Evolutionary conservation across 2,797 vertebrate genomes (phyloP).

Genomic region (Lagorchestes hirsutus): DNA sequence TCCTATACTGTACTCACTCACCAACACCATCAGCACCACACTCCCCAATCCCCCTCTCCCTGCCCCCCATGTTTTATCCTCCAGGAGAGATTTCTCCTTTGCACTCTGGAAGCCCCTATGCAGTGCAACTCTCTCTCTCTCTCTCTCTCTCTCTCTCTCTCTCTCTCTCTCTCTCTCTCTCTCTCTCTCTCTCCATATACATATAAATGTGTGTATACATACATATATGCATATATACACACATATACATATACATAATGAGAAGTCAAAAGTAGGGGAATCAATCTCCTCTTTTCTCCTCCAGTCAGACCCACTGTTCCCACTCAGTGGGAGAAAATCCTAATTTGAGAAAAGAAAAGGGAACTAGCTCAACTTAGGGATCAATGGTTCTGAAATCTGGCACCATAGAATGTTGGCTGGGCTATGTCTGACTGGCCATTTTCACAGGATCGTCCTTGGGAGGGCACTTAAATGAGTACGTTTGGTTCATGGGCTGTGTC

Average conservation of each 20-base stretch:
- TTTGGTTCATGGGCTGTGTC: neutral
- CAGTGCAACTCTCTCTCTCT: neutral
- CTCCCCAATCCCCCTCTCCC: neutral
- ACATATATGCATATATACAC: no score
- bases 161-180: no score
- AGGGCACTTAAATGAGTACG: neutral
- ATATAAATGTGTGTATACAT: no score
- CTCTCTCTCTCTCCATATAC: no score
- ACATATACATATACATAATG: neutral
- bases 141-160: neutral
- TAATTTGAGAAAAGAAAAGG: slow-evolving; percentile 46
- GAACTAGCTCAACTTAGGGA: slow-evolving; percentile 23
- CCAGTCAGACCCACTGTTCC: slow-evolving; percentile 1
- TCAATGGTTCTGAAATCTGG: neutral
- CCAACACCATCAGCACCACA: neutral
- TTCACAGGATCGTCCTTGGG: neutral
- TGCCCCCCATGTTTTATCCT: slow-evolving; percentile 6
- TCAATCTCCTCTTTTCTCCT: slow-evolving; percentile 9
- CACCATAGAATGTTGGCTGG: neutral
- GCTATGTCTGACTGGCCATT: neutral
- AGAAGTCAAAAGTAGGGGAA: slow-evolving; percentile 32
- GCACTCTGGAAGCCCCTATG: neutral
- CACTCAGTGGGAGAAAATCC: slow-evolving; percentile 36
- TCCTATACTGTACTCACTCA: neutral
- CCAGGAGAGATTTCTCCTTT: neutral